Base-by-base conservation (phyloP, 2,797 vertebrate genomes). In the Agapornis canus region DNA sequence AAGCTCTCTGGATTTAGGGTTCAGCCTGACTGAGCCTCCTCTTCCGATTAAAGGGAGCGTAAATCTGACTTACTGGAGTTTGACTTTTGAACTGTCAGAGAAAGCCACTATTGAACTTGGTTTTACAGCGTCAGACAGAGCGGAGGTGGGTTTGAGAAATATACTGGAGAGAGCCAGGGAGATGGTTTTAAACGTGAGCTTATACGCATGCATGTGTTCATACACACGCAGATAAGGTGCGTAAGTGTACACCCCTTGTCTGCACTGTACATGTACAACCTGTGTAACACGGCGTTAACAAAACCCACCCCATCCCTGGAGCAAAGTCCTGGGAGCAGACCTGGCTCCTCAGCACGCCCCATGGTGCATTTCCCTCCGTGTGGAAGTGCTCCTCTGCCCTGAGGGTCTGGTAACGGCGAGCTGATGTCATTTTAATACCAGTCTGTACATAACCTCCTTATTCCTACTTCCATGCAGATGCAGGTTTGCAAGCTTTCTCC, bases 401-500 rank as follows among this genome's bases (percentile, higher is more conserved):
- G n/a, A 21, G 1, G 27, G 25, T 8, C 40, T 63, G 22, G 1
- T 75, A 2, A 57, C 47, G 45, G 26, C 9, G 6, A 32, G 27
- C 56, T 32, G 39, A 2, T 59, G 5, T 65, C 5, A 21, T 68
- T 64, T 68, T 61, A 43, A 11, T n/a, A 11, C 25, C 35, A 4
- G 3, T 26, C 3, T 15, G 12, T 43, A 4, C 39, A 76, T 49
- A 70, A 35, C 13, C 12, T 82, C 32, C 32, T n/a, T 64, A 21
- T 54, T 78, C 49, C 22, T 32, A 21, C 39, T 76, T 40, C 5
- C 4, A 4, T 18, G 16, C 48, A 57, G 42, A 37, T 19, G 27
- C 1, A 37, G 35, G 13, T 79, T 45, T 66, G 1, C 9, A 0
- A 13, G 27, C 71, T 65, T 61, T 39, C 6, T 42, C 12, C 29